Percentiles rank a stretch among this genome's conserved stretches.
These are phyloP conservation scores for Acholoe squamosa DNA, from an alignment of 2,888 invertebrate genomes.

Conservation along the genomic window DNA sequence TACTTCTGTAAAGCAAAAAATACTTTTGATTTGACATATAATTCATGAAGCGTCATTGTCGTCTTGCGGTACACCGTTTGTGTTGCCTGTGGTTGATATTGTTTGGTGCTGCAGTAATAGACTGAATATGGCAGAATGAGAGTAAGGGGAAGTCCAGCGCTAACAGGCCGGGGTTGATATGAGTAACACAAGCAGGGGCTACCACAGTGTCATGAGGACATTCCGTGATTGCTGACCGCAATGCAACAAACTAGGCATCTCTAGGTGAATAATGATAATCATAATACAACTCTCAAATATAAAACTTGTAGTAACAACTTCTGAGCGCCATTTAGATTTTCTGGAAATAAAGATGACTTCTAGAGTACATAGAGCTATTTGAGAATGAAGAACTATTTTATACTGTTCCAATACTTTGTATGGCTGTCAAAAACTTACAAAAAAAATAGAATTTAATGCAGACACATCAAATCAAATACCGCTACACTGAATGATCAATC, in stretches of 20 bases:
- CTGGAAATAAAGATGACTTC: not conserved
- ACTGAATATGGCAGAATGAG: slow-evolving; percentile 39
- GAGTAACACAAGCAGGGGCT: not conserved
- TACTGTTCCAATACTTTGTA: not conserved
- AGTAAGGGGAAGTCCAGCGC: not conserved
- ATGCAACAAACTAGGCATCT: no score
- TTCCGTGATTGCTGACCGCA: no score
- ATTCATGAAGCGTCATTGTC: slow-evolving; percentile 49
- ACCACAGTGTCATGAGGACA: not conserved
- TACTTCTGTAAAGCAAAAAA: slow-evolving; percentile 57
- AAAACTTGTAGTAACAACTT: slow-evolving; percentile 47
- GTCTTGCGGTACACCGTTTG: slow-evolving; percentile 10
- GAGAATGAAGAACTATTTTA: not conserved
- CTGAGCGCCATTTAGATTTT: slow-evolving; percentile 1
- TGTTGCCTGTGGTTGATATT: slow-evolving; percentile 8
- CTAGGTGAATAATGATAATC: not conserved
- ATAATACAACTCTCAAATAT: slow-evolving; percentile 29
- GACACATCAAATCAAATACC: not conserved
- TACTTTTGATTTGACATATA: slow-evolving; percentile 60
- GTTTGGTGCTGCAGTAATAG: slow-evolving; percentile 44
- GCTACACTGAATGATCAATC: not conserved
- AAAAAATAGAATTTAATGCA: not conserved
- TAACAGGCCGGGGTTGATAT: not conserved
- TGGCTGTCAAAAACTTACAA: not conserved
- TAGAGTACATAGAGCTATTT: not conserved